Base-by-base conservation (phyloP, 2,888 invertebrate genomes). In the Cheilosia urbana region DNA sequence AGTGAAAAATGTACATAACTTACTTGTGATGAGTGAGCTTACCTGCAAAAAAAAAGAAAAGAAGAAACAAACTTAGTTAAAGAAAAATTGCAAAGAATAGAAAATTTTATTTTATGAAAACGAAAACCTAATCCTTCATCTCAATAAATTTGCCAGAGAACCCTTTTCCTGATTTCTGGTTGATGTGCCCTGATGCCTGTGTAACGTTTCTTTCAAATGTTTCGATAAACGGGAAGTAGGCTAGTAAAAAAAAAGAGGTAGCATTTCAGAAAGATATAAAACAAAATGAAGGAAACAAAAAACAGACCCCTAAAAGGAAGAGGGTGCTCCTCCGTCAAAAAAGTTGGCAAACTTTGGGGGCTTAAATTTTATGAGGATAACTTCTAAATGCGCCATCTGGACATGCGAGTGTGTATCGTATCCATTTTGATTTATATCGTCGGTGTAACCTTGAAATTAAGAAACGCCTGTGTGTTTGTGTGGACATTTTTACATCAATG, bases 21-120 rank as follows among this genome's bases (percentile, higher is more conserved):
- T 37, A 37, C 37, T 37, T n/a, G 6, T 42, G 42, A 42, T 15
- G n/a, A 49, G 17, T n/a, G 15, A 5, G 4, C 75, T 57, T 57
- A 75, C 75, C 75, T 65, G 55, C n/a, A 75, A 75, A 42, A 55
- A 75, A 37, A 47, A 27, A 11, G 24, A 5, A 65, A 53, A 55
- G 49, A 47, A 57, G 6, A 34, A 5, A 19, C 17, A 19, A 37
- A 21, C 15, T 27, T 11, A 45, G 47, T 49, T 58, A 57, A 69
- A 19, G 34, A 37, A 49, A 47, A 34, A 19, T 5, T 17, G 37
- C 13, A 37, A 37, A 60, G 60, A n/a, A n/a, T n/a, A 40, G 49
- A 40, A 40, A 47, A 71, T 71, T 24, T 47, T 49, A 60, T 58
- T 60, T 49, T 11, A n/a, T 57, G 45, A 69, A 40, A 57, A 34